Base-by-base conservation (phyloP, 2,888 invertebrate species). In the Pelosia muscerda region DNA sequence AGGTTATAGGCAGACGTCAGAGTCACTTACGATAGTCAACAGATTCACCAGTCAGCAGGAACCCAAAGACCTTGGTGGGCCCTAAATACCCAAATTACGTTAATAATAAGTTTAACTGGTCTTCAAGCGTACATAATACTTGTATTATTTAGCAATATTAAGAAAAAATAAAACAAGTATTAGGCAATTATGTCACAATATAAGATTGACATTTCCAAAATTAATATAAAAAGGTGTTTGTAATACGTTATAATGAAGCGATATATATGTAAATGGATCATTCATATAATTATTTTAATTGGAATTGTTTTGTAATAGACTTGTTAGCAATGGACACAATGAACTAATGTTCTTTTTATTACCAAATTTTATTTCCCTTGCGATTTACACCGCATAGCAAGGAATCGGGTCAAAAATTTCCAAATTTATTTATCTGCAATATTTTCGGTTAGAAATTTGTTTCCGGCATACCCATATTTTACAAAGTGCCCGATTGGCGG, bases 231-330 rank as follows among this genome's bases (percentile, higher is more conserved):
- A 70, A 63, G 66, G 22, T 31, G 55, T 69, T 72, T 79, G 71
- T 76, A 65, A 66, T 69, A 78, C 72, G 81, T 81, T 83, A 65
- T 81, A 86, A 84, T 83, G 68, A 68, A 63, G 66, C 74, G 69
- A 81, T 85, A 75, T 60, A 62, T 85, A 85, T 85, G 84, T 69
- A 76, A 86, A 83, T 83, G 67, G 66, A 55, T 72, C 62, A 73
- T 79, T 73, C 64, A 49, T 19, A 49, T 69, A 63, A 74, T 77
- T 73, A 75, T 74, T 72, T 64, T 74, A 80, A 78, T 78, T 78
- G 77, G 69, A 77, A 71, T 78, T 76, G 74, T 81, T 74, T 65
- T 66, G 53, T 38, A 64, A 72, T 70, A 75, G 65, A 63, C 63
- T 63, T 64, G 63, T 26, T 55, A 71, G 59, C 60, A 74, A 77